Base-by-base conservation (phyloP, 1,140 invertebrate genomes). In the Macrotrachela quadricornifera region DNA sequence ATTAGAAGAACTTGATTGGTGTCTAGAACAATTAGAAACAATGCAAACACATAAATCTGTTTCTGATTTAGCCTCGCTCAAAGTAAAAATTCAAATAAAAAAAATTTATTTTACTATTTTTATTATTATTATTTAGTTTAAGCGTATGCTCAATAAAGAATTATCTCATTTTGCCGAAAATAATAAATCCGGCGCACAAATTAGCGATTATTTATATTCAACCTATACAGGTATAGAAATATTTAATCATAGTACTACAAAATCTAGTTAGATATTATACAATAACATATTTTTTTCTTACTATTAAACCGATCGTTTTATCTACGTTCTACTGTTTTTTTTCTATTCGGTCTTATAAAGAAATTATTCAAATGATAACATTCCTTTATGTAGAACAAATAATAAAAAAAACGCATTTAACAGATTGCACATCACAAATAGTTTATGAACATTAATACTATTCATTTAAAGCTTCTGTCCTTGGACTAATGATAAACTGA, bases 101-200 rank as follows among this genome's bases (percentile, higher is more conserved):
- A 16, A 16, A 30, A 41, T 45, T 9, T 13, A 36, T 15, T 55
- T 54, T 54, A 58, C 52, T 58, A 52, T 11, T 42, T 53, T 58
- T 40, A 16, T 39, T 16, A n/a, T 36, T 57, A 49, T 60, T 59
- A 77, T 81, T 52, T 78, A 97, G 90, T 97, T 97, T 77, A 95
- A 95, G 73, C 79, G 90, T 70, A 94, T 97, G 86, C 78, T 97
- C 65, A 96, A 96, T 75, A 91, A 95, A 75, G 92, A 97, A 72
- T 76, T 97, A 60, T 94, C 85, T 67, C 90, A 95, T 71, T 96
- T 96, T 73, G 94, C 90, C 39, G 91, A 96, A 68, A 94, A 88
- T 49, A 91, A 85, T 69, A 94, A 90, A 74, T 94, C 90, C 56
- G 91, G 90, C 61, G 94, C 92, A 72, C 90, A 95, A 76, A 92